A percentile compares a stretch with the other conserved stretches of the same genome.
phyloP scores from a whole-genome alignment of 2,113 vertebrate genomes.

The Onychostruthus taczanowskii region DNA sequence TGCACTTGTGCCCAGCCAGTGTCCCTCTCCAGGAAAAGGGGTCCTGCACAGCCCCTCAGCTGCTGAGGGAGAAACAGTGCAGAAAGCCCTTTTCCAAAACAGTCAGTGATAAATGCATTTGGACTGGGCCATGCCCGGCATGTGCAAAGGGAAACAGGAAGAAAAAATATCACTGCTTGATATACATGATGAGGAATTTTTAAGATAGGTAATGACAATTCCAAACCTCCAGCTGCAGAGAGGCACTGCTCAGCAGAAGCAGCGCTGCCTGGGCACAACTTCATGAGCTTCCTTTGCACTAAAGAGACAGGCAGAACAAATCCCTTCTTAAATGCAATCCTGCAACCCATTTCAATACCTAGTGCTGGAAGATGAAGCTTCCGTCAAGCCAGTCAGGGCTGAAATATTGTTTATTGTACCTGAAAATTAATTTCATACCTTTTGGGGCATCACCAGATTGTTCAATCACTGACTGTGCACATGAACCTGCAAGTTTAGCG shows the following conservation, averaged over 20 bases:
- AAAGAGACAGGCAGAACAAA: conserved; percentile 20
- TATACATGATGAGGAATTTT: neutral
- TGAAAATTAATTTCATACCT: conserved; percentile 67
- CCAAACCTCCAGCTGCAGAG: neutral
- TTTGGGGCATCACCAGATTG: conserved; percentile 36
- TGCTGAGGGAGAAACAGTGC: neutral
- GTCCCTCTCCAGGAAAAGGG: neutral
- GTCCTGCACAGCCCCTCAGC: neutral
- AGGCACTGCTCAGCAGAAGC: neutral
- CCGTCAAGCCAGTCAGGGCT: conserved; percentile 16
- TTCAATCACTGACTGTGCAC: conserved; percentile 31
- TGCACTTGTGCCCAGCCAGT: neutral
- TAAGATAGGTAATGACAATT: fast-evolving
- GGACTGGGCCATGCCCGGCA: neutral
- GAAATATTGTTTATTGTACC: conserved; percentile 61
- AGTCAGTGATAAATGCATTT: neutral
- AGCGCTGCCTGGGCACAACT: neutral
- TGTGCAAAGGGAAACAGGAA: neutral
- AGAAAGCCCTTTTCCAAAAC: neutral
- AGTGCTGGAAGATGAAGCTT: conserved; percentile 28
- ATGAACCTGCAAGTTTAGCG: neutral
- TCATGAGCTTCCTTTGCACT: neutral
- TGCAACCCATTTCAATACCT: conserved; percentile 30
- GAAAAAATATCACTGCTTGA: neutral
- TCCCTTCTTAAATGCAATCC: conserved; percentile 26